Conservation (phyloP, 2,113 vertebrate genomes). For the Anser cygnoides region DNA sequence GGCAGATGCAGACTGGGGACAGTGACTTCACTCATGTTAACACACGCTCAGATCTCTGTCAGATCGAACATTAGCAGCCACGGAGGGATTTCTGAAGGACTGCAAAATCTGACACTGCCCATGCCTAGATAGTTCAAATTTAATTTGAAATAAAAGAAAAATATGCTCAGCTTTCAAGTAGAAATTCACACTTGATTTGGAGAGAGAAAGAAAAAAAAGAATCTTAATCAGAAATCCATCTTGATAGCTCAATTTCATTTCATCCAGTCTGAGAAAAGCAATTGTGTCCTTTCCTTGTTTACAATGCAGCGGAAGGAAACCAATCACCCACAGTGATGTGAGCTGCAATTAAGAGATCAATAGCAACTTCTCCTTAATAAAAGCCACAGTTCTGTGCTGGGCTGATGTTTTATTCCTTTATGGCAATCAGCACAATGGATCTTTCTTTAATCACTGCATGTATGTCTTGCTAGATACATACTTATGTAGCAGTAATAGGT, state of each 20-base stretch:
- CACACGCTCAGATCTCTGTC: background rate
- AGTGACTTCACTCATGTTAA: background rate
- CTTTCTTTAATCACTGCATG: background rate
- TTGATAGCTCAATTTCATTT: constrained; percentile 18
- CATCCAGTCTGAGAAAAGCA: background rate
- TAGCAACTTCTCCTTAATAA: constrained; percentile 1
- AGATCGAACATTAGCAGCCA: background rate
- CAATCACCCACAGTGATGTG: background rate
- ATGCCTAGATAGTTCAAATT: background rate
- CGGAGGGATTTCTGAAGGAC: background rate
- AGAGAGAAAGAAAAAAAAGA: background rate
- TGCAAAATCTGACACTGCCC: background rate
- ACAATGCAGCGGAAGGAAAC: background rate
- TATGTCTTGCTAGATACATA: background rate
- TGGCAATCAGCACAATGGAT: background rate
- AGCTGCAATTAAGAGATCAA: constrained; percentile 52
- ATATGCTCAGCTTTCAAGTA: background rate
- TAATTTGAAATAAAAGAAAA: constrained; percentile 4
- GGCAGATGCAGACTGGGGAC: background rate
- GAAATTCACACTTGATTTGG: background rate
- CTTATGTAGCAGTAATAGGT: background rate
- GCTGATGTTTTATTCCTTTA: background rate
- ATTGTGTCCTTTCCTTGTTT: constrained; percentile 32
- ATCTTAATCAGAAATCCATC: constrained; percentile 45
- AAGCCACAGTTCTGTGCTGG: background rate